phyloP scores from a whole-genome alignment of 2,113 vertebrate genomes.

The Entomyzon cyanotis region DNA sequence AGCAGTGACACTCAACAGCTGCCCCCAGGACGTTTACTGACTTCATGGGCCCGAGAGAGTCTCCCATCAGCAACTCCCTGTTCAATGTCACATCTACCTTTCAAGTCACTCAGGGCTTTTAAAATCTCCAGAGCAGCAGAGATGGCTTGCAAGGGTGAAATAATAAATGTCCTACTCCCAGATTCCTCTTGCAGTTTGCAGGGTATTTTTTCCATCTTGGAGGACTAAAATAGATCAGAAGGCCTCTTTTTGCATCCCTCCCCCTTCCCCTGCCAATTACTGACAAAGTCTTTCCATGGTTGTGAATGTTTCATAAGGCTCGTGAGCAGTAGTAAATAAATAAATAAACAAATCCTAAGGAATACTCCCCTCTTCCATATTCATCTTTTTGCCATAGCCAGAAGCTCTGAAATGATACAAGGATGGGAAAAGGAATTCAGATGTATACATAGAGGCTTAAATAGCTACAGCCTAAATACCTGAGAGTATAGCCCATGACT shows the following conservation, averaged over 20 bases:
- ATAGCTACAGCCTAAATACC: background rate
- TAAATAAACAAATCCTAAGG: background rate
- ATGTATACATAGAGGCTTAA: background rate
- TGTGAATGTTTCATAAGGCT: background rate
- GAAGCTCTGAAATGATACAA: background rate
- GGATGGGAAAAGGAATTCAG: background rate
- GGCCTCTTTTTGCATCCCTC: background rate
- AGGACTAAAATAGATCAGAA: background rate
- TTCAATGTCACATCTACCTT: background rate
- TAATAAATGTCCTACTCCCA: background rate
- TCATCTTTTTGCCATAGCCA: background rate
- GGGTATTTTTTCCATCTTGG: background rate
- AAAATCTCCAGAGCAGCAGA: background rate
- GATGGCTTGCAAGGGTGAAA: background rate
- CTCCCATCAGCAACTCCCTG: background rate
- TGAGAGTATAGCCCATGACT: background rate
- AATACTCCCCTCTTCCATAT: background rate
- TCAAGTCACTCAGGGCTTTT: background rate
- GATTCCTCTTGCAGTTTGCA: background rate
- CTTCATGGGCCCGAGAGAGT: background rate
- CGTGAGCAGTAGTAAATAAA: background rate
- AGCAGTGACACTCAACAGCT: conserved; percentile 6
- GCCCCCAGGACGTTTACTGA: background rate
- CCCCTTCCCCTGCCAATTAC: background rate
- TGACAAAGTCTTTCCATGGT: background rate